Conservation (phyloP, 2,888 invertebrate genomes). For the Idaea straminata region DNA sequence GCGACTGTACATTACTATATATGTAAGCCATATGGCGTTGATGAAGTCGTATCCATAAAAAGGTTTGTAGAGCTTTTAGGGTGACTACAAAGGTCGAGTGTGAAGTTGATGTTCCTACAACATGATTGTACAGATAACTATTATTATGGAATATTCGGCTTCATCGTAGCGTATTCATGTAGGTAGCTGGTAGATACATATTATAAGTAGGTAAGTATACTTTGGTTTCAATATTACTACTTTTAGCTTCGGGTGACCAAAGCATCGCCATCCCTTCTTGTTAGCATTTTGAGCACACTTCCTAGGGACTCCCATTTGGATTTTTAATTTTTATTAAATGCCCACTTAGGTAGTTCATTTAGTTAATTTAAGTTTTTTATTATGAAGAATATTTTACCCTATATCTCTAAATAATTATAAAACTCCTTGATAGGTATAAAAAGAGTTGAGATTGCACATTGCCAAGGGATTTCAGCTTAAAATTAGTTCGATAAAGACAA, state of each 20-base stretch:
- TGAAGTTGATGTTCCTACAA: neutral
- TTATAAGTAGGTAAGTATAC: too few relatives aligned
- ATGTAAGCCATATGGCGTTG: slow-evolving; percentile 63
- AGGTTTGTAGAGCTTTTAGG: slow-evolving; percentile 64
- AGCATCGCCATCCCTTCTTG: too few relatives aligned
- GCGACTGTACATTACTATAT: slow-evolving; percentile 45
- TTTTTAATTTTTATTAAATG: too few relatives aligned
- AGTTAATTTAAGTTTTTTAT: too few relatives aligned
- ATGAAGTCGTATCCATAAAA: slow-evolving; percentile 68
- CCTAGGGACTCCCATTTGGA: too few relatives aligned
- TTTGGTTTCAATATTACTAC: too few relatives aligned
- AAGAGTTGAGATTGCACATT: neutral
- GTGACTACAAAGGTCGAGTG: slow-evolving; percentile 47
- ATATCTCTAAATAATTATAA: too few relatives aligned
- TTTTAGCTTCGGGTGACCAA: too few relatives aligned
- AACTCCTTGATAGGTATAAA: neutral
- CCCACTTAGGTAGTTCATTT: too few relatives aligned
- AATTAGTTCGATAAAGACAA: neutral
- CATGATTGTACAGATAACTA: neutral
- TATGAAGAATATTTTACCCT: too few relatives aligned
- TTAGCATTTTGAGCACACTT: too few relatives aligned
- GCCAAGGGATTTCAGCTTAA: neutral
- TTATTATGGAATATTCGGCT: neutral
- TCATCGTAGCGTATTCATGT: neutral
- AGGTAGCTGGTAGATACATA: too few relatives aligned